Base-by-base conservation (phyloP, 2,888 invertebrate species). In the Operophtera brumata region DNA sequence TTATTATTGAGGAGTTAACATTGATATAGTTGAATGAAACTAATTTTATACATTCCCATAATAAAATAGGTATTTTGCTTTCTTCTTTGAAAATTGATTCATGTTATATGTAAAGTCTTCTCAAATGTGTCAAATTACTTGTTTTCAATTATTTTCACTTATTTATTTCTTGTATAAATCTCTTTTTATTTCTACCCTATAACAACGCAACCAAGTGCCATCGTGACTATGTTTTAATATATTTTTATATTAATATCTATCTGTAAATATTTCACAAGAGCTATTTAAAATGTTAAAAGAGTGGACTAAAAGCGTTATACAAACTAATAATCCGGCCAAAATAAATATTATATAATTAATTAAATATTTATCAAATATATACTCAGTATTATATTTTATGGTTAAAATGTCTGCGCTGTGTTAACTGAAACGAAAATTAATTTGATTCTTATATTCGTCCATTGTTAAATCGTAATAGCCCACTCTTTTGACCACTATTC, bases 191-290 rank as follows among this genome's bases (percentile, higher is more conserved):
- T 56, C 70, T 64, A 70, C 73, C 75, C 71, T 78, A 72, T 77
- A 78, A 77, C 77, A 78, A 84, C 80, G 86, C 86, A 84, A 89
- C 85, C 86, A 80, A 88, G 89, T 89, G 89, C 89, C 89, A 89
- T 89, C 77, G 77, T 83, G 73, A 82, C 83, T 86, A 80, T 84
- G 73, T 78, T 82, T 83, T 80, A 81, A 83, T 78, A 82, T 86
- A 86, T 86, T 86, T 86, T 82, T 85, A 78, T 84, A 79, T 75
- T n/a, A 57, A 61, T 69, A 65, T 70, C 53, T 80, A 76, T 78
- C 74, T 87, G 86, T 87, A 86, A 85, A 86, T 86, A 87, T 71
- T 69, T 73, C 63, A 73, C 69, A 65, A 77, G 67, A 79, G 72
- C 76, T 75, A 74, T 78, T 69, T 68, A 62, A 6, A 61, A 57